Evolutionary conservation across 2,797 vertebrate species (phyloP).

Genomic region (Chloroceryle inda): DNA sequence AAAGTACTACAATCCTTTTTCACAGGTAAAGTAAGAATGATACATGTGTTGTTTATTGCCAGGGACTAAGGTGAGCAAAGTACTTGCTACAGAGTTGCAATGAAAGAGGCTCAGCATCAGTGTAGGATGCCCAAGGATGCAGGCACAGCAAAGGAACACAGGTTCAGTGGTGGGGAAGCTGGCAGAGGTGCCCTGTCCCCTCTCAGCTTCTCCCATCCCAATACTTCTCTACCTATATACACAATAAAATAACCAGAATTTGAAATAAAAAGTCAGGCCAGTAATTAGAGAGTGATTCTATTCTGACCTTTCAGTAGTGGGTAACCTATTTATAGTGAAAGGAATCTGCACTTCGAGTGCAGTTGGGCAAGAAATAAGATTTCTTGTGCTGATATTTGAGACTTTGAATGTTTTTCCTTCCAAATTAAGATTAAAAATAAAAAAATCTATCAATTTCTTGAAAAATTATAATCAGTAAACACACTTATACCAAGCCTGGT

Average conservation of each 20-base stretch:
- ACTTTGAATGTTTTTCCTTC: not conserved
- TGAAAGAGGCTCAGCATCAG: not conserved
- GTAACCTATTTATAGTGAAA: not conserved
- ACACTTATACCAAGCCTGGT: not conserved
- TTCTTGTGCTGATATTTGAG: not conserved
- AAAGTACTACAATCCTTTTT: not conserved
- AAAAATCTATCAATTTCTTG: not conserved
- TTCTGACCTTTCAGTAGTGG: not conserved
- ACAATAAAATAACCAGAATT: not conserved
- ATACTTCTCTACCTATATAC: not conserved
- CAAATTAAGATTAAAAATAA: not conserved
- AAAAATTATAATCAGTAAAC: not conserved
- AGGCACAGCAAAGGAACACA: accelerated
- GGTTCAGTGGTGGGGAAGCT: not conserved
- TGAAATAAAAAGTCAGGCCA: not conserved
- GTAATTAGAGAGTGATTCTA: not conserved
- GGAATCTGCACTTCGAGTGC: not conserved
- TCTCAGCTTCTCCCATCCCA: not conserved
- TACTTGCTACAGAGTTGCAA: accelerated
- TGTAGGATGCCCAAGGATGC: not conserved
- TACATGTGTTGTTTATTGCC: accelerated
- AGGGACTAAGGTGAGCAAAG: not conserved
- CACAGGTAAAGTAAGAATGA: not conserved
- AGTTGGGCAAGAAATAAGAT: not conserved
- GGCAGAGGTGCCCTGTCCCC: not conserved